phyloP scores from a whole-genome alignment of 2,797 vertebrate species.

The Mormyrus proboscirostris region DNA sequence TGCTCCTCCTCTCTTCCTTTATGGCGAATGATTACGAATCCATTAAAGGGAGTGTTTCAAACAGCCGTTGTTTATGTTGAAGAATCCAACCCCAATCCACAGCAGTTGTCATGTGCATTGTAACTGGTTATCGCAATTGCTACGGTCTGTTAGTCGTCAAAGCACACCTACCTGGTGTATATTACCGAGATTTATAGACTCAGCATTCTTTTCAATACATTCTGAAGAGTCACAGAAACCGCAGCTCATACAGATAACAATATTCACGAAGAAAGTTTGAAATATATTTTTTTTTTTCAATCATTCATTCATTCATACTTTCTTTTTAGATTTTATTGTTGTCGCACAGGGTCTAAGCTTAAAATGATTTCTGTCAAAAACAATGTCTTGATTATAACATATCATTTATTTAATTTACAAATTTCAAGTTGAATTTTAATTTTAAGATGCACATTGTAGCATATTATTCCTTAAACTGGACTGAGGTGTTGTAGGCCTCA shows the following conservation, averaged over 20 bases:
- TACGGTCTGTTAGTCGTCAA: conserved; percentile 4
- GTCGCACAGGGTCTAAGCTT: background rate
- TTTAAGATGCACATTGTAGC: background rate
- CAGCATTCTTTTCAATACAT: background rate
- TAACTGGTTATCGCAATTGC: conserved; percentile 6
- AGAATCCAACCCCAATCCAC: background rate
- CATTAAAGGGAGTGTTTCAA: background rate
- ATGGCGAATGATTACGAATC: conserved; percentile 11
- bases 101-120: background rate
- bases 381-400: background rate
- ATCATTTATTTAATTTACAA: background rate
- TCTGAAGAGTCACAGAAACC: background rate
- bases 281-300: background rate
- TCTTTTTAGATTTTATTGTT: background rate
- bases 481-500: background rate
- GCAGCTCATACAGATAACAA: background rate
- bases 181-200: background rate
- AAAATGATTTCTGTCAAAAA: background rate
- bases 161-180: background rate
- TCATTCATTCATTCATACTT: background rate
- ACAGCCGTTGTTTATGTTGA: background rate
- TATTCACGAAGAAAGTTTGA: background rate
- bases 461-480: background rate
- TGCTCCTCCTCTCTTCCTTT: conserved; percentile 19
- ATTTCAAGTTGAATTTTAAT: background rate